phyloP scores from a whole-genome alignment of 1,140 invertebrate species.

The Pantala flavescens region DNA sequence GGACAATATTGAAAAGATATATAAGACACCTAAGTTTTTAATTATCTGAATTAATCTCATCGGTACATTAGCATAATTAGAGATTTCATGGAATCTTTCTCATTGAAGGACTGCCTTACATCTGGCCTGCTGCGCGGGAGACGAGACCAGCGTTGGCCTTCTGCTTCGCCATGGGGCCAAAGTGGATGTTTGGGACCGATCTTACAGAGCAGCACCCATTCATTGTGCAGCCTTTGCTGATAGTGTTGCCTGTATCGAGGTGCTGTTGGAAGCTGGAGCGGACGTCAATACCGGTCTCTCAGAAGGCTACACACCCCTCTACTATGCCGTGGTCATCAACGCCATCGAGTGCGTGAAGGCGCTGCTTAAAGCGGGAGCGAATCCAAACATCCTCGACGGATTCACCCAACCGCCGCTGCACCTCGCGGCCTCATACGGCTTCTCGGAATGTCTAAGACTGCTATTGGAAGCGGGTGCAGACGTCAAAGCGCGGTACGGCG shows the following conservation, averaged over 20 bases:
- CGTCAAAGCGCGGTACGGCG: conserved; percentile 45
- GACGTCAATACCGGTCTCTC: conserved; percentile 62
- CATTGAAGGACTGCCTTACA: conserved; percentile 58
- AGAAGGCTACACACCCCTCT: conserved; percentile 40
- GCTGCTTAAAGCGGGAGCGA: conserved; percentile 55
- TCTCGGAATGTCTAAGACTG: conserved; percentile 51
- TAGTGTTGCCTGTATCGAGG: conserved; percentile 42
- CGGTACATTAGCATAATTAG: too few relatives aligned
- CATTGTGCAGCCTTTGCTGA: conserved; percentile 62
- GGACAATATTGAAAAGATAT: too few relatives aligned
- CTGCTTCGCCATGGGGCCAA: conserved; percentile 52
- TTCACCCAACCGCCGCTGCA: conserved; percentile 75
- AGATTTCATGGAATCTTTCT: too few relatives aligned
- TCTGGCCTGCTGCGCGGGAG: conserved; percentile 58
- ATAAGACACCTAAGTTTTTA: too few relatives aligned
- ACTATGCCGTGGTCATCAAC: conserved; percentile 62
- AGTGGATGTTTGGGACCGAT: conserved; percentile 54
- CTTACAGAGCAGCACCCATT: conserved; percentile 55
- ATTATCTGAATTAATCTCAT: too few relatives aligned
- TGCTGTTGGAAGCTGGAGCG: conserved; percentile 51
- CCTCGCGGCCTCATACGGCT: conserved; percentile 63
- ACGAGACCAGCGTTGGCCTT: conserved; percentile 48
- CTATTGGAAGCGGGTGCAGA: conserved; percentile 62
- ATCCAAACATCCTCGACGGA: conserved; percentile 52
- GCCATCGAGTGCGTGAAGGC: conserved; percentile 54